Conservation (phyloP, 2,113 vertebrate species). For the Saimiri boliviensis region DNA sequence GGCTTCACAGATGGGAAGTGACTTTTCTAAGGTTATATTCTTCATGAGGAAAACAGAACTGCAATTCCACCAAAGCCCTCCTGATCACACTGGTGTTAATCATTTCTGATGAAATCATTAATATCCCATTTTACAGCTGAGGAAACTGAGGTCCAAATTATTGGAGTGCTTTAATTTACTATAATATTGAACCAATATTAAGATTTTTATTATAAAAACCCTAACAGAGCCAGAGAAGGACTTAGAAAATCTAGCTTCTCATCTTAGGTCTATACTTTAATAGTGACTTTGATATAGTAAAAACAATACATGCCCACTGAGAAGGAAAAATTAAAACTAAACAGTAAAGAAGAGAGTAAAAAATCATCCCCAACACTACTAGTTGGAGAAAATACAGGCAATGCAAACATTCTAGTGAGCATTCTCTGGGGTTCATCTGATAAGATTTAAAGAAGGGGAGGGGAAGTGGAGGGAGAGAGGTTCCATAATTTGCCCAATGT, state of each 20-base stretch:
- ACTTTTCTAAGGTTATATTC: neutral
- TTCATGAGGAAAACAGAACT: neutral
- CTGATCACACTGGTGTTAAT: neutral
- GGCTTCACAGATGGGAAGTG: neutral
- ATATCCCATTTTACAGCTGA: neutral
- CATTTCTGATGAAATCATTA: neutral
- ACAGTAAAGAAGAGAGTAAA: neutral
- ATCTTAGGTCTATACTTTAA: neutral
- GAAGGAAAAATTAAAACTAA: neutral
- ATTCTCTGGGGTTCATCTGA: neutral
- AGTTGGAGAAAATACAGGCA: neutral
- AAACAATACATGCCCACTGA: neutral
- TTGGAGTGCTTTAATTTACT: neutral
- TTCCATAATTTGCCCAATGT: neutral
- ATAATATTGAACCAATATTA: neutral
- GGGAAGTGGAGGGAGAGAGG: accelerated
- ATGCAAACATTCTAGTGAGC: neutral
- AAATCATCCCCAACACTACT: neutral
- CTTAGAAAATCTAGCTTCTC: neutral
- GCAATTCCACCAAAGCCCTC: neutral
- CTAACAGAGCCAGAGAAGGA: neutral
- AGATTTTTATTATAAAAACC: too few species aligned
- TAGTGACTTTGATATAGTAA: neutral
- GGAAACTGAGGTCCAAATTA: neutral
- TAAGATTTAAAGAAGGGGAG: neutral